Conservation (phyloP, 2,888 invertebrate genomes). For the Drosophila ezoana region DNA sequence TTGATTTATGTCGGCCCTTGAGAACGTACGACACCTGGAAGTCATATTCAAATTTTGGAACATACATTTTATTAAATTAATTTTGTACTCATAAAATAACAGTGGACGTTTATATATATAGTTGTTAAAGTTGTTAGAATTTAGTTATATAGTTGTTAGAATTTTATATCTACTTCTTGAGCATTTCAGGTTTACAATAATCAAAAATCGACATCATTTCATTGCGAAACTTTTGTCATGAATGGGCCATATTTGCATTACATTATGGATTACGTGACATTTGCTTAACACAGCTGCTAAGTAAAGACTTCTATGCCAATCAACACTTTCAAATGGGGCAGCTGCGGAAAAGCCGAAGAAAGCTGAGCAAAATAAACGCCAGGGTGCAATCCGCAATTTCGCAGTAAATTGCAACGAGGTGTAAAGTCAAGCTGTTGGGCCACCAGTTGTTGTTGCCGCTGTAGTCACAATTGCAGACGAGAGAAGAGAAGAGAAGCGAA, state of each 20-base stretch:
- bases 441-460: constrained; percentile 8
- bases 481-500: neutral
- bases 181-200: too few species aligned
- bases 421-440: constrained; percentile 68
- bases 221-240: too few species aligned
- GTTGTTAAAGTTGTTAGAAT: too few species aligned
- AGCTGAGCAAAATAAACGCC: constrained; percentile 52
- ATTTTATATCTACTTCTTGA: too few species aligned
- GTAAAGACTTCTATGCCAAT: constrained; percentile 50
- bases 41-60: too few species aligned
- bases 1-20: neutral
- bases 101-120: too few species aligned
- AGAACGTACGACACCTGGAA: neutral
- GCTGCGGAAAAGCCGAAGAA: constrained; percentile 20
- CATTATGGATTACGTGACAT: constrained; percentile 33
- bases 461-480: constrained; percentile 13
- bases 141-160: too few species aligned
- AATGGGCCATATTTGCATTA: constrained; percentile 34
- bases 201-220: too few species aligned
- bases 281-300: constrained; percentile 30
- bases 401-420: constrained; percentile 76
- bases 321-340: constrained; percentile 19
- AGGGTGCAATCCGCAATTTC: constrained; percentile 71
- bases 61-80: too few species aligned
- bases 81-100: too few species aligned